Conservation (phyloP, 2,888 invertebrate species). For the Machimus rusticus region DNA sequence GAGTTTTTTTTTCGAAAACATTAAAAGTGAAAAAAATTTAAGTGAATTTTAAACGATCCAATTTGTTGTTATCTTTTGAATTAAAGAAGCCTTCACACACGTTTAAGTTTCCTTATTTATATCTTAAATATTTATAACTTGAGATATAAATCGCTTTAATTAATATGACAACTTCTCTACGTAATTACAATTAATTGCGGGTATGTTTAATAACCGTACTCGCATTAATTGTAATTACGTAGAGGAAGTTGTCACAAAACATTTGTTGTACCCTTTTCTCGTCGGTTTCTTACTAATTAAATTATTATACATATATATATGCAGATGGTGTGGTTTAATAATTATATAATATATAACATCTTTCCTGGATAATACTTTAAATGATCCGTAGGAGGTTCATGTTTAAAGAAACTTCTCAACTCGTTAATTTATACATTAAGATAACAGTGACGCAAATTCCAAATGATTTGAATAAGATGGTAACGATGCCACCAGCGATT, state of each 20-base stretch:
- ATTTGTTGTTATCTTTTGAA: too few species aligned
- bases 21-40: too few species aligned
- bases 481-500: background rate
- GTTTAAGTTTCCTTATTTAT: background rate
- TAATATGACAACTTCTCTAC: background rate
- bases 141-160: background rate
- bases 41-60: too few species aligned
- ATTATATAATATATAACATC: background rate
- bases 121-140: background rate
- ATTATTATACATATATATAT: background rate
- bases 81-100: too few species aligned
- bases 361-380: background rate
- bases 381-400: background rate
- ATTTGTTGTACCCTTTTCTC: background rate
- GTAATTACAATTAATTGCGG: background rate
- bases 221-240: background rate
- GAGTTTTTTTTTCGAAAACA: too few species aligned
- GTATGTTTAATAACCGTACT: background rate
- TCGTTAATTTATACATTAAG: background rate
- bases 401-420: background rate
- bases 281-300: background rate
- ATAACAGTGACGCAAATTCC: background rate
- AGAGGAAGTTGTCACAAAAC: background rate
- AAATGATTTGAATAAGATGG: background rate
- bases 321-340: background rate